Evolutionary conservation across 2,113 vertebrate species (phyloP), one percentile per base, ranked within the genome.

Genomic region (Uria aalge): DNA sequence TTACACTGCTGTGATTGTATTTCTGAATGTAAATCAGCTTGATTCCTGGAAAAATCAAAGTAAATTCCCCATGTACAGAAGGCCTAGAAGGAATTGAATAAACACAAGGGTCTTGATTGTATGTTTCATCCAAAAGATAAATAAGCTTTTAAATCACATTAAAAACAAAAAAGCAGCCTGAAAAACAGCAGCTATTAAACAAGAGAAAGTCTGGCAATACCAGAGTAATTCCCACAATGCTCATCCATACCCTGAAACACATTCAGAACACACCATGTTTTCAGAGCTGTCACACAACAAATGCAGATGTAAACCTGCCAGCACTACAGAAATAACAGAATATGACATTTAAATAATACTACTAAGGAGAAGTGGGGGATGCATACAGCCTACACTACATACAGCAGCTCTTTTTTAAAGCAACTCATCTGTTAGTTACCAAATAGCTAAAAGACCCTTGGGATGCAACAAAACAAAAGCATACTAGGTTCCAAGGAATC

Each of bases 281-380:
- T 82, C 91, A 92, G 91, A 95, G 91, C 91, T 94, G 95, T 91
- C 95, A 96, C 92, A 91, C 87, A 94, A 90, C 84, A 94, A 92
- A 91, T 38, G 83, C 57, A 86, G 92, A 89, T 73, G 86, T 66
- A 87, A 94, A 83, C 73, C 56, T 96, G 86, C 92, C 95, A 90
- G 69, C 84, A 47, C 88, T 41, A 79, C 80, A 92, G 64, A 91
- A 94, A 96, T 80, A 96, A 83, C 88, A 94, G 80, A 96, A 63
- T 71, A 94, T 87, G 95, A 94, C 92, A 95, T 95, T 94, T 94
- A 92, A 95, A 96, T 92, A 92, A 94, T 57, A 82, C 77, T 93
- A 90, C 92, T 22, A 48, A 68, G 81, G 94, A 94, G 90, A 91
- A 94, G 53, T n/a, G 48, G 69, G 86, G 95, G 80, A 94, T 87